Percentiles rank a stretch among this genome's conserved stretches.
Evolutionary conservation across 2,797 vertebrate genomes (phyloP).

Genomic region (Apodemus agrarius): DNA sequence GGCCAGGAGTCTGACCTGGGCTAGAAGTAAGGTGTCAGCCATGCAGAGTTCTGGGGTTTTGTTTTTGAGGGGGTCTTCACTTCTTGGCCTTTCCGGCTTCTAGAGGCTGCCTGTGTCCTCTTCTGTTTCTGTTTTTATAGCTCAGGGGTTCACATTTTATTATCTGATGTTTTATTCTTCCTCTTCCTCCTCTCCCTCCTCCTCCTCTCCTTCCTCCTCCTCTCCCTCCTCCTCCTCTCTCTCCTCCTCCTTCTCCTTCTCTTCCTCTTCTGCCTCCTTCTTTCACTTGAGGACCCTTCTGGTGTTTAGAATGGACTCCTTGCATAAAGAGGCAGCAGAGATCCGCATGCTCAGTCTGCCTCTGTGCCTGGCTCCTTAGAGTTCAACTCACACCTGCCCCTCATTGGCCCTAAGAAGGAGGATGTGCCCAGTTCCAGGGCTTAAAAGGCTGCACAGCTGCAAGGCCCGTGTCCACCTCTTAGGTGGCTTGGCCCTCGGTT

Average conservation of each 20-base stretch:
- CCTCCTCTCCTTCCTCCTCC: neutral
- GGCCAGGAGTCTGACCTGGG: neutral
- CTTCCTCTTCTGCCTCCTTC: too few relatives aligned
- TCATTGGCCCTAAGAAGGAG: neutral
- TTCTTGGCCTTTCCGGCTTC: neutral
- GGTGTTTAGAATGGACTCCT: neutral
- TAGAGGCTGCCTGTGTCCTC: neutral
- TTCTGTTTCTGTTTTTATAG: neutral
- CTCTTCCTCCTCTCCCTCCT: too few relatives aligned
- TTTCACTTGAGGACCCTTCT: too few relatives aligned
- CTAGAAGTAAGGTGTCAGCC: neutral
- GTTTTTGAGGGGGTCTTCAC: neutral
- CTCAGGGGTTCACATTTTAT: neutral
- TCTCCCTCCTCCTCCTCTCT: too few relatives aligned
- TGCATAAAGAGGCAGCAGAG: neutral
- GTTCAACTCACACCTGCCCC: neutral
- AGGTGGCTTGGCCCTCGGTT: neutral
- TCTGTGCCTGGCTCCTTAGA: neutral
- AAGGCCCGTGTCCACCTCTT: neutral
- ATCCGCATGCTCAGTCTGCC: too few relatives aligned
- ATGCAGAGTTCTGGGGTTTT: neutral
- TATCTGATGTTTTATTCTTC: neutral
- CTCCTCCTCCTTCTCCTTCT: too few relatives aligned
- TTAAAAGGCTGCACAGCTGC: neutral
- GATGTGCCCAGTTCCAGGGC: neutral